These are phyloP conservation scores for Gambelia wislizenii DNA, from an alignment of 2,797 vertebrate genomes.

Conservation along the genomic window DNA sequence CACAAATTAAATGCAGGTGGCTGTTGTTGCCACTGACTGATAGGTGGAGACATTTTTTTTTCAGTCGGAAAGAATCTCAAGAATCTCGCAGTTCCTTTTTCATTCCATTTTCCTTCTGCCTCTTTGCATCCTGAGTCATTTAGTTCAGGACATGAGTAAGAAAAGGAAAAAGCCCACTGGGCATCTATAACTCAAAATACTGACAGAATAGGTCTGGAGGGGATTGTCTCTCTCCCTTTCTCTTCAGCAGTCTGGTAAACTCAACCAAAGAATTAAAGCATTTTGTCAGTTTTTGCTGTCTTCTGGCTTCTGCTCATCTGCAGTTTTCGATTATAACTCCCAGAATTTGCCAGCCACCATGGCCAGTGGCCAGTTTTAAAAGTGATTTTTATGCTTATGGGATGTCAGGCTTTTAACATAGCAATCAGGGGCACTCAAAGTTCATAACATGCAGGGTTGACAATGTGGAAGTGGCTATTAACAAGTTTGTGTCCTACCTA, in stretches of 20 bases:
- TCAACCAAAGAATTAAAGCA: background rate
- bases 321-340: too few species aligned
- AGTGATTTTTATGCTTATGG: too few species aligned
- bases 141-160: background rate
- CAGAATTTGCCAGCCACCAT: too few species aligned
- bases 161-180: background rate
- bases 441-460: too few species aligned
- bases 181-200: slow-evolving; percentile 24
- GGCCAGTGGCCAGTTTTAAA: too few species aligned
- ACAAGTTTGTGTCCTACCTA: too few species aligned
- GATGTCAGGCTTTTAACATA: too few species aligned
- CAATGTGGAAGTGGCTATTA: too few species aligned
- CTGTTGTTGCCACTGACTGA: slow-evolving; percentile 65
- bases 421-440: too few species aligned
- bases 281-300: slow-evolving; percentile 14
- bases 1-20: slow-evolving; percentile 64
- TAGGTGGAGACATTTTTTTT: slow-evolving; percentile 57
- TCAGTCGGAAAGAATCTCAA: slow-evolving; percentile 66
- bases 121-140: slow-evolving; percentile 16
- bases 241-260: background rate
- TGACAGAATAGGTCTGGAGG: background rate
- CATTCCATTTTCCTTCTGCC: slow-evolving; percentile 33
- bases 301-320: background rate
- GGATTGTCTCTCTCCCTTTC: background rate
- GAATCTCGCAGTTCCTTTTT: slow-evolving; percentile 61